Conservation (phyloP, 2,113 vertebrate species). For the Alethe diademata region DNA sequence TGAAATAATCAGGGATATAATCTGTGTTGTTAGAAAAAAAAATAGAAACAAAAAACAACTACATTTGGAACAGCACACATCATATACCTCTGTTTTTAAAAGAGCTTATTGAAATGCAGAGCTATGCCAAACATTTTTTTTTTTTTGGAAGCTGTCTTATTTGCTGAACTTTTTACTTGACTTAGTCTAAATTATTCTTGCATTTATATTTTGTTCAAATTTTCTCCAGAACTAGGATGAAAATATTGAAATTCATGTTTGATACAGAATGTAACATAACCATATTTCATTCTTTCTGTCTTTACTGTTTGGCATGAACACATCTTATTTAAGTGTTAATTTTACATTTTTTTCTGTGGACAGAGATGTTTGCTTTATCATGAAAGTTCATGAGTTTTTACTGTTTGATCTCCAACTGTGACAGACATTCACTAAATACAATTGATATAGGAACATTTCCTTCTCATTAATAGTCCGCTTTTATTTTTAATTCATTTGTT, state of each 20-base stretch:
- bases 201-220: not conserved
- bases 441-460: not conserved
- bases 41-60: too few relatives aligned
- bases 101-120: not conserved
- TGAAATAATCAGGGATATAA: not conserved
- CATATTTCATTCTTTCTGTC: not conserved
- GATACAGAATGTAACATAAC: not conserved
- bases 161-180: not conserved
- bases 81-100: not conserved
- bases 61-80: not conserved
- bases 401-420: not conserved
- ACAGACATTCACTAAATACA: not conserved
- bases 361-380: not conserved
- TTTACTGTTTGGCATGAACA: not conserved
- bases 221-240: not conserved
- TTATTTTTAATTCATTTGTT: not conserved
- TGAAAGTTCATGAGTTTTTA: not conserved
- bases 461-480: not conserved
- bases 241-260: not conserved
- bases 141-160: not conserved
- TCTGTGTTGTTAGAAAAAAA: not conserved
- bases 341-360: not conserved
- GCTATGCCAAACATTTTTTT: not conserved
- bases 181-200: not conserved
- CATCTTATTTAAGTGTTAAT: not conserved